phyloP scores from a whole-genome alignment of 2,888 invertebrate species.

The Perdita meconis region DNA sequence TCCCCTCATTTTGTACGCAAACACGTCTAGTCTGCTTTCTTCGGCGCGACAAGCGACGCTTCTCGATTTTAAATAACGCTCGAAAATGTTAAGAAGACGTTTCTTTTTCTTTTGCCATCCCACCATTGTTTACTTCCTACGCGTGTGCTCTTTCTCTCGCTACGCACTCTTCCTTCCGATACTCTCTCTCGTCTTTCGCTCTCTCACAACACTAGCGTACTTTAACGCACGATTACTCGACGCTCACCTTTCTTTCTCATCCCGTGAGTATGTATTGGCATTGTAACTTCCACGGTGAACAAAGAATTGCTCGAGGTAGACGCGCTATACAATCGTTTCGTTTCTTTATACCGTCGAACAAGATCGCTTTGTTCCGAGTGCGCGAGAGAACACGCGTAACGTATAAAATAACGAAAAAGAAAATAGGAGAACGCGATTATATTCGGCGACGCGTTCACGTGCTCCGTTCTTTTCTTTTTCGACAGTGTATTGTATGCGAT shows the following conservation, averaged over 20 bases:
- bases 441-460: conserved; percentile 29
- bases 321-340: conserved; percentile 21
- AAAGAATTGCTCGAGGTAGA: conserved; percentile 35
- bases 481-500: conserved; percentile 45
- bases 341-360: conserved; percentile 23
- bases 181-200: not conserved
- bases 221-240: conserved; percentile 33
- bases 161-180: not conserved
- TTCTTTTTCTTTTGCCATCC: conserved; percentile 76
- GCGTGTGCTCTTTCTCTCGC: conserved; percentile 51
- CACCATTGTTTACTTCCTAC: conserved; percentile 56
- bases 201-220: conserved; percentile 15
- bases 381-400: conserved; percentile 27
- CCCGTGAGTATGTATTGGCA: conserved; percentile 37
- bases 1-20: conserved; percentile 1
- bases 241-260: not conserved
- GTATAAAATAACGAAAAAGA: conserved; percentile 48
- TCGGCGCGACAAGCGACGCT: conserved; percentile 64
- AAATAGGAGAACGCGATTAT: conserved; percentile 55
- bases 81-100: conserved; percentile 72
- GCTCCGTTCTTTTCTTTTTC: conserved; percentile 13
- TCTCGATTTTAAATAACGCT: conserved; percentile 66
- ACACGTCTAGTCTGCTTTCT: conserved; percentile 31
- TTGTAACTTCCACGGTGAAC: conserved; percentile 11
- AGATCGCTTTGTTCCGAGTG: conserved; percentile 24